Evolutionary conservation across 2,113 vertebrate species (phyloP).

Genomic region (Prunella fulvescens): DNA sequence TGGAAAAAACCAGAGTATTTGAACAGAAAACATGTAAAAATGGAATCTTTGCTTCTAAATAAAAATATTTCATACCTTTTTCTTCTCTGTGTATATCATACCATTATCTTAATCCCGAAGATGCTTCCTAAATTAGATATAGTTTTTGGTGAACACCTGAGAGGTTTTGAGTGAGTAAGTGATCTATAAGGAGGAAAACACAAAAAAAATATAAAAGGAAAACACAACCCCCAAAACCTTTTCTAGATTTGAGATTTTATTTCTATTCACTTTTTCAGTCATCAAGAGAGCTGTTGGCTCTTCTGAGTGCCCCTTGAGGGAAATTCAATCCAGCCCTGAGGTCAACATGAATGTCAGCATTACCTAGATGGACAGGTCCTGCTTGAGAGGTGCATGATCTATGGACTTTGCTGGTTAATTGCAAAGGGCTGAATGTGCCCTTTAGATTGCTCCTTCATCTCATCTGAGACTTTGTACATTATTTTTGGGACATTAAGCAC

Average conservation of each 20-base stretch:
- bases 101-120: neutral
- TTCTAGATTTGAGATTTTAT: neutral
- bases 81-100: neutral
- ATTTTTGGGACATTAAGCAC: conserved; percentile 17
- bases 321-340: neutral
- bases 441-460: neutral
- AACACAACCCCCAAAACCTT: neutral
- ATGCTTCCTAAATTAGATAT: neutral
- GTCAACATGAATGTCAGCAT: neutral
- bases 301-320: neutral
- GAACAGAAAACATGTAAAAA: neutral
- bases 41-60: neutral
- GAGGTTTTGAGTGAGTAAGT: neutral
- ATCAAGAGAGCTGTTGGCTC: neutral
- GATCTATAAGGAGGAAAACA: neutral
- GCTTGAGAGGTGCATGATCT: neutral
- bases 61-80: neutral
- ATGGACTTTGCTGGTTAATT: neutral
- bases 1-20: neutral
- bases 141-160: neutral
- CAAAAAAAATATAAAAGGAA: accelerated
- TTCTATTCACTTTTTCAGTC: neutral
- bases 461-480: conserved; percentile 3
- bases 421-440: neutral
- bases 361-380: neutral